phyloP scores from a whole-genome alignment of 2,888 invertebrate species.

The Meghimatium bilineatum region DNA sequence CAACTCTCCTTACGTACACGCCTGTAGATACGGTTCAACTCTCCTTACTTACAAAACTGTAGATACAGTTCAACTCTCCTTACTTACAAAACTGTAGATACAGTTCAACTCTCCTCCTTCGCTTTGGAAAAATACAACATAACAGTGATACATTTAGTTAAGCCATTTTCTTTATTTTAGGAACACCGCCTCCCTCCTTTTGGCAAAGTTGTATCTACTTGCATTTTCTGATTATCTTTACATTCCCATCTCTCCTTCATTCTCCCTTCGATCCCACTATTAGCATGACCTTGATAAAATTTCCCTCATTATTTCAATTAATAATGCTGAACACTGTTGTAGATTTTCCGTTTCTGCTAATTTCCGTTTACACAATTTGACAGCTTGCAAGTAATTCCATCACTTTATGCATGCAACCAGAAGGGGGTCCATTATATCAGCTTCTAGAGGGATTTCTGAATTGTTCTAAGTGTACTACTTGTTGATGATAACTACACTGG shows the following conservation, averaged over 20 bases:
- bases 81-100: too few relatives aligned
- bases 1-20: too few relatives aligned
- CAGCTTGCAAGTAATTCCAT: conserved; percentile 7
- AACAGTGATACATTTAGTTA: too few relatives aligned
- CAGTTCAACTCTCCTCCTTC: too few relatives aligned
- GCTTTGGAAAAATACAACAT: too few relatives aligned
- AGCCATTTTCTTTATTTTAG: too few relatives aligned
- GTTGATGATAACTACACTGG: not conserved
- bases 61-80: too few relatives aligned
- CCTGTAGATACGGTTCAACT: too few relatives aligned
- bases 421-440: conserved; percentile 3
- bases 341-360: conserved; percentile 11
- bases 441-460: conserved; percentile 9
- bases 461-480: not conserved
- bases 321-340: not conserved
- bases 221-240: too few relatives aligned
- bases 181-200: too few relatives aligned
- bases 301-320: conserved; percentile 12
- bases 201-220: too few relatives aligned
- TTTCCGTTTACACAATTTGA: conserved; percentile 14
- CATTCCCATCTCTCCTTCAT: not conserved
- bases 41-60: too few relatives aligned
- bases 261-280: not conserved
- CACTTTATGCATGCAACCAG: conserved; percentile 24
- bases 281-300: not conserved